Conservation (phyloP, 2,797 vertebrate species). For the Eurystomus glaucurus region DNA sequence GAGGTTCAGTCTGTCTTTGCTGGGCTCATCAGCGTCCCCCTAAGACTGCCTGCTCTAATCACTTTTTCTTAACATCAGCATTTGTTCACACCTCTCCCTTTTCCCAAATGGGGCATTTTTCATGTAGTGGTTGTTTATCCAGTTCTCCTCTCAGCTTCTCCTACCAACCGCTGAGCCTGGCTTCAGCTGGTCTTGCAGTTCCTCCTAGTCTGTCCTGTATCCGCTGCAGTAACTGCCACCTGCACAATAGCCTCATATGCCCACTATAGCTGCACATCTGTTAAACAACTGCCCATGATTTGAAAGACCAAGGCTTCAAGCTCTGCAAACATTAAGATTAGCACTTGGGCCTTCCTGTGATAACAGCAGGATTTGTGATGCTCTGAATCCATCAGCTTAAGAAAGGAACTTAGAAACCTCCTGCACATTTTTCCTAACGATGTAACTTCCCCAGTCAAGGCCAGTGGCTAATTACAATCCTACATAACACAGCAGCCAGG, state of each 20-base stretch:
- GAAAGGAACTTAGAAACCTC: background rate
- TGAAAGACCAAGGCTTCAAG: background rate
- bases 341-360: background rate
- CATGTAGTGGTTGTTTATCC: background rate
- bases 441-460: background rate
- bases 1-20: background rate
- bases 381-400: background rate
- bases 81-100: background rate
- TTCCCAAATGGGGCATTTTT: background rate
- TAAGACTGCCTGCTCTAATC: background rate
- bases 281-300: background rate
- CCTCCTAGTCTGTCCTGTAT: background rate
- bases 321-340: fast-evolving
- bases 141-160: background rate
- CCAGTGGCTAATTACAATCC: background rate
- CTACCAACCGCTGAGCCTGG: background rate
- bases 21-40: fast-evolving
- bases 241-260: background rate
- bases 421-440: background rate
- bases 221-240: background rate
- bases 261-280: fast-evolving
- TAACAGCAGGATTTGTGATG: background rate
- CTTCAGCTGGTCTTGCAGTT: background rate
- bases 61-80: background rate
- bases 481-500: fast-evolving